These are phyloP conservation scores for Deroplatys truncata DNA, from an alignment of 2,888 invertebrate genomes.

Conservation along the genomic window DNA sequence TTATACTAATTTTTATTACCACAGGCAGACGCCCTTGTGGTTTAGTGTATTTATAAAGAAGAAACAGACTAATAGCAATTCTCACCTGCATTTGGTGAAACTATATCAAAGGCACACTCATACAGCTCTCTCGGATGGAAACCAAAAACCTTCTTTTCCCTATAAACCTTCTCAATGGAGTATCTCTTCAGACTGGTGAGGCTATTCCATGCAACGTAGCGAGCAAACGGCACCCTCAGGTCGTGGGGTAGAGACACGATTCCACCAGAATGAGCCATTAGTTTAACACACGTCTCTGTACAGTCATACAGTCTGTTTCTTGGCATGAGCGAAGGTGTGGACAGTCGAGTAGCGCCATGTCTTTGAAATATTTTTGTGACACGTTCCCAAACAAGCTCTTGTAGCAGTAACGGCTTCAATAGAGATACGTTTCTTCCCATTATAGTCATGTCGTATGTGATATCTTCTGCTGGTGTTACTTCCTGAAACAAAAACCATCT, in stretches of 20 bases:
- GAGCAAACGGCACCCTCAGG: constrained; percentile 73
- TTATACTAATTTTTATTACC: no score
- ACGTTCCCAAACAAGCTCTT: constrained; percentile 43
- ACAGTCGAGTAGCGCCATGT: constrained; percentile 75
- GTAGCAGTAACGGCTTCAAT: constrained; percentile 41
- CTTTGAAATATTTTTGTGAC: constrained; percentile 59
- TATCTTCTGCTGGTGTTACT: constrained; percentile 64
- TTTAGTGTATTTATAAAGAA: no score
- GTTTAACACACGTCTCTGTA: constrained; percentile 61
- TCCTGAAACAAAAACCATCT: constrained; percentile 43
- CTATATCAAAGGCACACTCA: constrained; percentile 92
- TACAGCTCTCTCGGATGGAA: constrained; percentile 85
- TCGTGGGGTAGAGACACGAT: constrained; percentile 84
- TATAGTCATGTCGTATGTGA: constrained; percentile 72
- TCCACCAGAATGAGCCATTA: constrained; percentile 85
- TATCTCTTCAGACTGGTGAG: constrained; percentile 78
- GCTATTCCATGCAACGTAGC: constrained; percentile 76
- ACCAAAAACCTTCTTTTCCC: constrained; percentile 68
- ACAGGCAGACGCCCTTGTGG: no score
- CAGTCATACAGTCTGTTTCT: constrained; percentile 55
- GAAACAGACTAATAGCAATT: background rate
- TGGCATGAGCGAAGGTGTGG: constrained; percentile 78
- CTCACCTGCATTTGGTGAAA: constrained; percentile 66
- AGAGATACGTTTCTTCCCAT: constrained; percentile 42
- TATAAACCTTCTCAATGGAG: constrained; percentile 79